Conservation (phyloP, 2,113 vertebrate species). For the Carettochelys insculpta region DNA sequence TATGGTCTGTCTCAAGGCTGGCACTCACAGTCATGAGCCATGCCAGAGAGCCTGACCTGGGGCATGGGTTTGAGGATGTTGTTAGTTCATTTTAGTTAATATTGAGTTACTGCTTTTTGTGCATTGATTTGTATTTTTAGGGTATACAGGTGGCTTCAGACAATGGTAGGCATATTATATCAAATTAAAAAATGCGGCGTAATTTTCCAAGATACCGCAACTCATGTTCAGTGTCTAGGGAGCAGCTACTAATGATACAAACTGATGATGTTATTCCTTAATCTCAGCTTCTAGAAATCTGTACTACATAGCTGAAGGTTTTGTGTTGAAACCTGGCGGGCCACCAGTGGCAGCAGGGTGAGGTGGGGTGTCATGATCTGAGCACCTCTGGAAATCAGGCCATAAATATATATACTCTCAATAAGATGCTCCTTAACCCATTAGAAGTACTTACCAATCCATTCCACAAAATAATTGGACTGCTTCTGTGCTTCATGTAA, state of each 20-base stretch:
- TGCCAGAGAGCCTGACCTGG: no score
- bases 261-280: neutral
- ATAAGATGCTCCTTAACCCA: neutral
- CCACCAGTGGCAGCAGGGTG: accelerated
- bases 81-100: neutral
- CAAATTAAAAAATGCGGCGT: neutral
- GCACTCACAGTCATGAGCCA: no score
- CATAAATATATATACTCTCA: neutral
- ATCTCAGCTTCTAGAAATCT: neutral
- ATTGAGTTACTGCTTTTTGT: neutral
- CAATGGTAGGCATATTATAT: neutral
- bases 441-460: constrained; percentile 6
- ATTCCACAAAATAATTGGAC: neutral
- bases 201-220: neutral
- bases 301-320: neutral
- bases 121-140: neutral
- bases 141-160: neutral
- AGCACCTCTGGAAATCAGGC: neutral
- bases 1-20: no score
- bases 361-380: neutral
- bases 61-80: neutral
- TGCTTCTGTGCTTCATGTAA: neutral
- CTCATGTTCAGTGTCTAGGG: neutral
- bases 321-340: neutral
- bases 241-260: neutral